Evolutionary conservation across 2,113 vertebrate genomes (phyloP).

Genomic region (Odontophorus gujanensis): DNA sequence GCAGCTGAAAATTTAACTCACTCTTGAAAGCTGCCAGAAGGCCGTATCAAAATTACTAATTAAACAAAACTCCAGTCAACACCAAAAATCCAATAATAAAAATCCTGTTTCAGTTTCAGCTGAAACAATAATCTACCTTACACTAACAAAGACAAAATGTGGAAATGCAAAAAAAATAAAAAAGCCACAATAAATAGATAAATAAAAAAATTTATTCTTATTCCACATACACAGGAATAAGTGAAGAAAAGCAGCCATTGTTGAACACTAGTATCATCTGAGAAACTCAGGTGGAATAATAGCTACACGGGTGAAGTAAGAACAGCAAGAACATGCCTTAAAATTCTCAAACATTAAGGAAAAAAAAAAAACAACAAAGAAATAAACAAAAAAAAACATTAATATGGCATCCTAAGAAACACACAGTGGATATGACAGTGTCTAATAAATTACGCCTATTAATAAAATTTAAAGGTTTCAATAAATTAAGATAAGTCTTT

Average conservation of each 20-base stretch:
- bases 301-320: not conserved
- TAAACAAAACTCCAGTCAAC: not conserved
- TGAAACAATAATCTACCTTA: not conserved
- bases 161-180: not conserved
- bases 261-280: not conserved
- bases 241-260: not conserved
- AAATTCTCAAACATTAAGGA: not conserved
- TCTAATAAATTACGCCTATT: not conserved
- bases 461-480: not conserved
- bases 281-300: conserved; percentile 15
- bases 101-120: not conserved
- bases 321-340: not conserved
- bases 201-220: not conserved
- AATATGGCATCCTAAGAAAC: not conserved
- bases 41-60: not conserved
- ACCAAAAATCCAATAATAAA: not conserved
- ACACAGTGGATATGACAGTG: not conserved
- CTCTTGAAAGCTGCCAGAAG: not conserved
- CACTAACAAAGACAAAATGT: not conserved
- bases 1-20: not conserved
- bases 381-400: not conserved
- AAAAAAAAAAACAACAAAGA: no score
- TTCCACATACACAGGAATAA: not conserved
- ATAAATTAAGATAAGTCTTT: not conserved
- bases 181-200: no score